phyloP scores from a whole-genome alignment of 1,140 invertebrate species.

The Hyposmocoma kahamanoa region DNA sequence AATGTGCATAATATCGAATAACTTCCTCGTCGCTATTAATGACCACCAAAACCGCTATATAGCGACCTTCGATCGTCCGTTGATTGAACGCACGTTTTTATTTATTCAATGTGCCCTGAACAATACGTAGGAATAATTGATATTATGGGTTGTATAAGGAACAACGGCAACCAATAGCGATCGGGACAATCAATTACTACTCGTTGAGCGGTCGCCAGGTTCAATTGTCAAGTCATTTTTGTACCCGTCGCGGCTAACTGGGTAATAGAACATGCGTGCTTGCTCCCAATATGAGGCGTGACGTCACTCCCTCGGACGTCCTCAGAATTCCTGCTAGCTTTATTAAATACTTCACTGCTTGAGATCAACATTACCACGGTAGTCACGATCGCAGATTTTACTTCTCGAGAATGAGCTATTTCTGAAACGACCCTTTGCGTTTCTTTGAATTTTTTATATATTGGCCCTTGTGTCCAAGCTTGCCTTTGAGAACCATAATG shows the following conservation, averaged over 20 bases:
- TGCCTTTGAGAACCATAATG: too few species aligned
- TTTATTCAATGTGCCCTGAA: background rate
- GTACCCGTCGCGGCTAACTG: slow-evolving; percentile 33
- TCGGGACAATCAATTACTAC: slow-evolving; percentile 55
- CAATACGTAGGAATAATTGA: slow-evolving; percentile 3
- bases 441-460: too few species aligned
- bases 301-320: background rate
- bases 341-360: background rate
- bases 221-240: slow-evolving; percentile 59
- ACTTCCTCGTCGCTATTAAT: slow-evolving; percentile 10
- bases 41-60: background rate
- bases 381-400: background rate
- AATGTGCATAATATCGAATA: slow-evolving; percentile 12
- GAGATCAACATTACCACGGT: background rate
- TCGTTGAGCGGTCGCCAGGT: slow-evolving; percentile 50
- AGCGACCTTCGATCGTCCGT: background rate
- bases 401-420: background rate
- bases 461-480: too few species aligned
- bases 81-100: background rate
- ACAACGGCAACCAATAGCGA: slow-evolving; percentile 20
- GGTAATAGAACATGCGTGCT: slow-evolving; percentile 10
- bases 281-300: background rate
- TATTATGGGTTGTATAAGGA: slow-evolving; percentile 20
- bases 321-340: background rate
- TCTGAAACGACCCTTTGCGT: background rate